A percentile compares a stretch with the other conserved stretches of the same genome.
These are phyloP conservation scores for Anarrhichthys ocellatus DNA, from an alignment of 2,113 vertebrate species.

Conservation along the genomic window DNA sequence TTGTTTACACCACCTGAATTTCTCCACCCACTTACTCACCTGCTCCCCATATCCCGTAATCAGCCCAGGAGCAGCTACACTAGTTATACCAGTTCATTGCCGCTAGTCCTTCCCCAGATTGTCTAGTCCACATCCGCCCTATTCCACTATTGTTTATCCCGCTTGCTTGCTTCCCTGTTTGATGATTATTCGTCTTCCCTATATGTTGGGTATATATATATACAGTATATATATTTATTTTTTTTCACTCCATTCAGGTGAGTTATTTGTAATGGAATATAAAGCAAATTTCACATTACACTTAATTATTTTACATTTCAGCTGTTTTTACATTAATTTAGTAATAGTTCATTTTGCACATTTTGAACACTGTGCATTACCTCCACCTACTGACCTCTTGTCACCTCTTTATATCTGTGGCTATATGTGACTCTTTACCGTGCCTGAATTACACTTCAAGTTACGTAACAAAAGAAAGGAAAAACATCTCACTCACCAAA, in stretches of 20 bases:
- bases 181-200: neutral
- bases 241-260: neutral
- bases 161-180: neutral
- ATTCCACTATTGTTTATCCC: neutral
- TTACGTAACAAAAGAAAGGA: neutral
- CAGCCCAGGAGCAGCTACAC: neutral
- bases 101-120: neutral
- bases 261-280: neutral
- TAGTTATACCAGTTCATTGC: neutral
- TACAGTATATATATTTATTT: too few relatives aligned
- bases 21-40: neutral
- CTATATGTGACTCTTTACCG: neutral
- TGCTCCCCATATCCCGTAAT: neutral
- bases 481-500: neutral
- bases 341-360: too few relatives aligned
- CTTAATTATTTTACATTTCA: neutral
- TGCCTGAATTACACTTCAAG: neutral
- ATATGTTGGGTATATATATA: too few relatives aligned
- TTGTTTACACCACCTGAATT: neutral
- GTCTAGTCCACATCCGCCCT: neutral
- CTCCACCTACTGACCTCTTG: too few relatives aligned
- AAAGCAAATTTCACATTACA: neutral
- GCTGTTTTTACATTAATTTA: neutral
- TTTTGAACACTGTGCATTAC: too few relatives aligned
- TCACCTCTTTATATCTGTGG: too few relatives aligned